These are phyloP conservation scores for Drosophila lutescens DNA, from an alignment of 2,888 invertebrate genomes.

Conservation along the genomic window DNA sequence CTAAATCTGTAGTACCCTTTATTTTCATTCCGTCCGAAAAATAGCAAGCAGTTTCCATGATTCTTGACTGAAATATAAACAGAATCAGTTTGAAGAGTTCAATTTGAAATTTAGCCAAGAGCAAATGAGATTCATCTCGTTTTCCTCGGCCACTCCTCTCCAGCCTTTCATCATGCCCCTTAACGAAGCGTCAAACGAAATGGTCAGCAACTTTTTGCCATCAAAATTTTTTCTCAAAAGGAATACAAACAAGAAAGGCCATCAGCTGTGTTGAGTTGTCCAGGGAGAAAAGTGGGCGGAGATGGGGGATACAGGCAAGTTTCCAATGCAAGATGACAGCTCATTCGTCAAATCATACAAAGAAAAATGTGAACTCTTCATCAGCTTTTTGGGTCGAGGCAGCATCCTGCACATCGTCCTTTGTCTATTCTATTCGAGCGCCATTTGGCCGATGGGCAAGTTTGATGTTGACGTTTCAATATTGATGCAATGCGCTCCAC, in stretches of 20 bases:
- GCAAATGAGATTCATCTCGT: conserved; percentile 28
- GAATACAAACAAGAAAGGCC: conserved; percentile 62
- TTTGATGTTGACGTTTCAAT: conserved; percentile 81
- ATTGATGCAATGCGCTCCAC: conserved; percentile 76
- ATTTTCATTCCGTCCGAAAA: too few relatives aligned
- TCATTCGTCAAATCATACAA: conserved; percentile 82
- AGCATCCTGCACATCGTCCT: conserved; percentile 11
- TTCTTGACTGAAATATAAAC: not conserved
- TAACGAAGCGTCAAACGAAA: conserved; percentile 71
- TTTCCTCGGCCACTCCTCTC: conserved; percentile 3
- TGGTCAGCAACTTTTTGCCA: conserved; percentile 64
- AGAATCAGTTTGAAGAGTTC: not conserved
- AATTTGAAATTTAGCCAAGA: conserved; percentile 40
- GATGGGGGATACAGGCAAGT: conserved; percentile 27
- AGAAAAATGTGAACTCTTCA: conserved; percentile 82
- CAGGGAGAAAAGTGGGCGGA: conserved; percentile 9
- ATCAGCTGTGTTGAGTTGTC: conserved; percentile 49
- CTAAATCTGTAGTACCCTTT: too few relatives aligned
- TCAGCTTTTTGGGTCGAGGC: conserved; percentile 73
- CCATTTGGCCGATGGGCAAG: conserved; percentile 74
- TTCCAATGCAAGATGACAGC: conserved; percentile 80
- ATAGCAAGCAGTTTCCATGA: not conserved
- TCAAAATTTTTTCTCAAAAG: conserved; percentile 30
- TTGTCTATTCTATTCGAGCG: conserved; percentile 63
- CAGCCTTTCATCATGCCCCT: conserved; percentile 52